These are phyloP conservation scores for Limnephilus rhombicus DNA, from an alignment of 2,888 invertebrate species.

Conservation along the genomic window DNA sequence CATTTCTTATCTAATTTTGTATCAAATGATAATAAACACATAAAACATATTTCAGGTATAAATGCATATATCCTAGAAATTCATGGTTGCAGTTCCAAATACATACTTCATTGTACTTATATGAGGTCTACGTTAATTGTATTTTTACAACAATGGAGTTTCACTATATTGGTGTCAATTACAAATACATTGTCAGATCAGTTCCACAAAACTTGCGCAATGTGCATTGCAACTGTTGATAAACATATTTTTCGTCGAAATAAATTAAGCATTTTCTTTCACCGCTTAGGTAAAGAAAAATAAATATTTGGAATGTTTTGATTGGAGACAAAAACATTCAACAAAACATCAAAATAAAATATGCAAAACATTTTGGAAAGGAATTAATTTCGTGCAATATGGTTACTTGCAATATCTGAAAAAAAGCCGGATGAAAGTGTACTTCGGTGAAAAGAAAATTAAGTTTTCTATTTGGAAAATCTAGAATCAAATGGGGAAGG, in stretches of 20 bases:
- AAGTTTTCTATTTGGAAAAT: conserved; percentile 51
- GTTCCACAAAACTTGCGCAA: neutral
- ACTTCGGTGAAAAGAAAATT: neutral
- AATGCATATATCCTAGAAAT: neutral
- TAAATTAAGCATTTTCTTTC: neutral
- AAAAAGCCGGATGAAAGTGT: conserved; percentile 28
- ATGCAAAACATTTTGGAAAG: neutral
- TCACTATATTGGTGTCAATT: conserved; percentile 30
- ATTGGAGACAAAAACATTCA: neutral
- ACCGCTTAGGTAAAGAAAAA: neutral
- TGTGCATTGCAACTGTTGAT: neutral
- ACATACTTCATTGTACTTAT: neutral
- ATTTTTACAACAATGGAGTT: neutral
- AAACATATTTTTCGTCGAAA: neutral
- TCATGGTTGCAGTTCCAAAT: neutral
- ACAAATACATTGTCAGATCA: neutral
- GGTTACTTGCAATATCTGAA: neutral
- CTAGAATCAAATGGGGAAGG: conserved; percentile 44
- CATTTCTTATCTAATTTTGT: neutral
- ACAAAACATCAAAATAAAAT: neutral
- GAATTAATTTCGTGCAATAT: neutral
- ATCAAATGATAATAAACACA: neutral
- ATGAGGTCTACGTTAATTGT: neutral
- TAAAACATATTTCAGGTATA: neutral
- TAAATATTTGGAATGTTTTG: neutral